Conservation (phyloP, 2,888 invertebrate genomes). For the Mantis religiosa region DNA sequence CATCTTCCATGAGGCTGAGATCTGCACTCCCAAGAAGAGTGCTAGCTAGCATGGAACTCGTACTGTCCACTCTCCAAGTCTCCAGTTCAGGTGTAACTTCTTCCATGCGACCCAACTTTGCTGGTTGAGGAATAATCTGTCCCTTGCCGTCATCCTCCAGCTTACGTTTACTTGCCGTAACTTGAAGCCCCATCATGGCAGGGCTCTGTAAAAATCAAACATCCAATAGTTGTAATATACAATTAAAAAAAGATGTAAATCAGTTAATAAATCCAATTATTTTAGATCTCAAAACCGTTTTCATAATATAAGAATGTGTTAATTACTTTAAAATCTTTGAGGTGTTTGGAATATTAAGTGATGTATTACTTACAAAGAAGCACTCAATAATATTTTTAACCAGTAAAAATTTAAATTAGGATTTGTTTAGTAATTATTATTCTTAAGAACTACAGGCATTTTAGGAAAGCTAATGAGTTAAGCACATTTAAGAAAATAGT, state of each 20-base stretch:
- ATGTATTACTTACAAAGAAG: no score
- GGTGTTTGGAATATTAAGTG: no score
- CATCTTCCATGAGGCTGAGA: slow-evolving; percentile 44
- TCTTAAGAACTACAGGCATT: no score
- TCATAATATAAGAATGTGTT: no score
- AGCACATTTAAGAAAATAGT: no score
- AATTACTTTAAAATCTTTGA: no score
- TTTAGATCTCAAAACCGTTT: no score
- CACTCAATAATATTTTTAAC: no score
- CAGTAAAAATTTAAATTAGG: no score
- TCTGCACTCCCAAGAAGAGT: slow-evolving; percentile 49
- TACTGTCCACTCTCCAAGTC: slow-evolving; percentile 26
- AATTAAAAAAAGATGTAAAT: neutral
- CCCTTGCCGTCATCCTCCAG: slow-evolving; percentile 45
- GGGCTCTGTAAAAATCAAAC: slow-evolving; percentile 47
- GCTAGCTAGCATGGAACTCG: slow-evolving; percentile 41
- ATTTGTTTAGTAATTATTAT: no score
- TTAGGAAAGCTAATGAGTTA: no score
- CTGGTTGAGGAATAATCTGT: slow-evolving; percentile 17
- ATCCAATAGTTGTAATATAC: neutral
- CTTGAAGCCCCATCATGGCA: slow-evolving; percentile 74
- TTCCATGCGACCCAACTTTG: slow-evolving; percentile 28
- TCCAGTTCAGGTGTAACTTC: slow-evolving; percentile 21
- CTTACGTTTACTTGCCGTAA: slow-evolving; percentile 66
- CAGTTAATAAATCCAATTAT: no score